Evolutionary conservation across 1,140 invertebrate genomes (phyloP), one percentile per base, ranked within the genome.

Genomic region (Phocides pigmalion): DNA sequence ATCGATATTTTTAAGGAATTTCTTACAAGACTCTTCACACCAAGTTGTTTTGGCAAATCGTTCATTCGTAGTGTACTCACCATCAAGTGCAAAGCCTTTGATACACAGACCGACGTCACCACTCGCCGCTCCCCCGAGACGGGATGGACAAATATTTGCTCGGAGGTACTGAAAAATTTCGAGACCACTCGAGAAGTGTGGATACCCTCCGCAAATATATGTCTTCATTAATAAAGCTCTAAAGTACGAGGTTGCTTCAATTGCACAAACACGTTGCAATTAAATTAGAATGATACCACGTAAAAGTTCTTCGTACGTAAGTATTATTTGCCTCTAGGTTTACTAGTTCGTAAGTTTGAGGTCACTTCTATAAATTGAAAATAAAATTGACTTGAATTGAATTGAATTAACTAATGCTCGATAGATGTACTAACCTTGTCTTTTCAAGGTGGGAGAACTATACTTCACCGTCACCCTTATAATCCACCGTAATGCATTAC

Each of bases 171-270:
- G 41, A 58, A 58, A 58, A 58, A 58, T 58, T 58, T 58, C 41
- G 54, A 58, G 54, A 58, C 32, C 54, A 32, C 54, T 58, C 54
- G 32, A 58, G 54, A 46, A 44, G 54, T 46, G 39, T 58, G 54
- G 39, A 46, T 44, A 46, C 54, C 41, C 54, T 58, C 25, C 41
- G 54, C 54, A 58, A 58, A 58, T 58, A 58, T 58, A 28, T 37
- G 54, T 58, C 54, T 58, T 46, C 41, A 58, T 58, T 58, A 58
- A 58, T 58, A 58, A 58, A 58, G 41, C 54, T 58, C 54, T 46
- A 32, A 39, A 46, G 12, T 32, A 32, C 25, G 54, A 44, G 28
- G 54, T 44, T 44, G 20, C 20, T 15, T 32, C 54, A 8, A 58
- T 44, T 46, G 53, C 19, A 46, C 54, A 58, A 58, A 58, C 46